These are phyloP conservation scores for Ataeniobius toweri DNA, from an alignment of 2,797 vertebrate species.

Conservation along the genomic window DNA sequence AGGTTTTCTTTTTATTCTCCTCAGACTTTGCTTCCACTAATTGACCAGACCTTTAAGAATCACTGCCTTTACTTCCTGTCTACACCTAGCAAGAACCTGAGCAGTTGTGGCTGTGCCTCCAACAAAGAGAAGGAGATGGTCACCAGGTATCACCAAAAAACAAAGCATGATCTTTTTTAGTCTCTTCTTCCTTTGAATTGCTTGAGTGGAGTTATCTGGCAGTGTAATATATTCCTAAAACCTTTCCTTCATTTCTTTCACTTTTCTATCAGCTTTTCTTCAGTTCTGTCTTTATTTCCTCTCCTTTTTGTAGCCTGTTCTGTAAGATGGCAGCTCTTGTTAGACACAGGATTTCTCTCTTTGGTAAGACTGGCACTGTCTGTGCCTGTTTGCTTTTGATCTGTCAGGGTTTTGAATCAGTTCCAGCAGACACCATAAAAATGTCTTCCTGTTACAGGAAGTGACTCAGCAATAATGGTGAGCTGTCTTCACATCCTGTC, in stretches of 20 bases:
- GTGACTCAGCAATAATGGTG: conserved; percentile 93
- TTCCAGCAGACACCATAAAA: conserved; percentile 10
- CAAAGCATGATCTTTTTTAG: background rate
- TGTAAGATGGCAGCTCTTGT: conserved; percentile 99
- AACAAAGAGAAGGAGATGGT: conserved; percentile 99
- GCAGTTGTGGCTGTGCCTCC: conserved; percentile 94
- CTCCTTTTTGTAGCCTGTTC: conserved; percentile 87
- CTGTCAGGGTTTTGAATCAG: conserved; percentile 21
- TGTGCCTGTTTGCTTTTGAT: conserved; percentile 14
- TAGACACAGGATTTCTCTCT: conserved; percentile 99
- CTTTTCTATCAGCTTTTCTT: conserved; percentile 23
- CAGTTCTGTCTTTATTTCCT: conserved; percentile 59
- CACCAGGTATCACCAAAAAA: conserved; percentile 83
- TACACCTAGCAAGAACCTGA: conserved; percentile 91
- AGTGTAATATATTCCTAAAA: conserved; percentile 6
- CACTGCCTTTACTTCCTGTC: conserved; percentile 97
- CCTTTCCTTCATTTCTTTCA: conserved; percentile 30
- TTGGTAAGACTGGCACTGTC: conserved; percentile 86
- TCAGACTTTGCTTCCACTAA: conserved; percentile 93
- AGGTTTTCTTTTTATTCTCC: conserved; percentile 10
- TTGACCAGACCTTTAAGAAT: conserved; percentile 97
- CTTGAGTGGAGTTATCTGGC: background rate
- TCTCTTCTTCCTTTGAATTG: background rate
- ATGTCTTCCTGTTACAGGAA: conserved; percentile 79
- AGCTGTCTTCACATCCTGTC: conserved; percentile 97